Conservation (phyloP, 2,797 vertebrate species). For the Crocidura indochinensis region DNA sequence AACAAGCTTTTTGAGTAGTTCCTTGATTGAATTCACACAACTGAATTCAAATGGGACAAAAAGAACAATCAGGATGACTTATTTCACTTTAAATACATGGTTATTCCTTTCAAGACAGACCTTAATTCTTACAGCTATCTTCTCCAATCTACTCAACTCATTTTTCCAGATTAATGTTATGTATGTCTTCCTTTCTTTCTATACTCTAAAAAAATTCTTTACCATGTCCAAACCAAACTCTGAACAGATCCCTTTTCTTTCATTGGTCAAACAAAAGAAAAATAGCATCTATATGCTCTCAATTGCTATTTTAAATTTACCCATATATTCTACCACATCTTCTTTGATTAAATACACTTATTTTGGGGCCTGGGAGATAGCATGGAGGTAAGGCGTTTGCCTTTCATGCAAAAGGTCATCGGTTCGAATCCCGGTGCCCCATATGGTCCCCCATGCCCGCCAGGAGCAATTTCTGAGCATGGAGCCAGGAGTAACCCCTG, state of each 20-base stretch:
- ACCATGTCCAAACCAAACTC: too few relatives aligned
- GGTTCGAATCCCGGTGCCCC: too few relatives aligned
- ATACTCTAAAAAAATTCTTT: too few relatives aligned
- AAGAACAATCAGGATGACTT: not conserved
- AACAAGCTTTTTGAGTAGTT: slow-evolving; percentile 54
- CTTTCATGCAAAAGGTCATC: too few relatives aligned
- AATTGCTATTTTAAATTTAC: not conserved
- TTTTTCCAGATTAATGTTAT: not conserved
- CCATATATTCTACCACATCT: not conserved
- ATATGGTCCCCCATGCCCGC: too few relatives aligned
- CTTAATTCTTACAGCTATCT: not conserved
- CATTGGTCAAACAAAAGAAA: slow-evolving; percentile 5
- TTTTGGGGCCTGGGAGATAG: too few relatives aligned
- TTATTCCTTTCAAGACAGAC: not conserved
- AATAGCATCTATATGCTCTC: not conserved
- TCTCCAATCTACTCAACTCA: not conserved
- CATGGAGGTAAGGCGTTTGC: too few relatives aligned
- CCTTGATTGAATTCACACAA: slow-evolving; percentile 36
- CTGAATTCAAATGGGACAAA: slow-evolving; percentile 48
- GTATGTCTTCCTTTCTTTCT: too few relatives aligned
- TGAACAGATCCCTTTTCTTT: not conserved
- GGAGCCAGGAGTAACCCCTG: too few relatives aligned
- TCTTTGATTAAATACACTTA: slow-evolving; percentile 9
- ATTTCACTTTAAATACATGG: slow-evolving; percentile 45
- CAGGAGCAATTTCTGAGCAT: too few relatives aligned